A percentile compares a stretch with the other conserved stretches of the same genome.
Evolutionary conservation across 2,888 invertebrate species (phyloP).

Genomic region (Geophilus truncorum): DNA sequence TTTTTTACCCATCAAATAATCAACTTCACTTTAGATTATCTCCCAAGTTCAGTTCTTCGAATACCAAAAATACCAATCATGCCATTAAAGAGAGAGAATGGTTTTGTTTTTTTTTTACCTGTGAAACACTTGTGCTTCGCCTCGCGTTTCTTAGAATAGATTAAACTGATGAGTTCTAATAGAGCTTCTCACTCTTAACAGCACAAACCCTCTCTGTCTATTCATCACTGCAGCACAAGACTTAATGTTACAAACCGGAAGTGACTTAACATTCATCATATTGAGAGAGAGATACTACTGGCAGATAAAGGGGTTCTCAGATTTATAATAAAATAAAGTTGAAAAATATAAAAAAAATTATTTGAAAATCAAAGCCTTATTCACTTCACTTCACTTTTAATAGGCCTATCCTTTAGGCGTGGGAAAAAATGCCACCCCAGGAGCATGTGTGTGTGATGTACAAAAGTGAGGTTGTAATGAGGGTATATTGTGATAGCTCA

Average conservation of each 20-base stretch:
- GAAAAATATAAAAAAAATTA: not conserved
- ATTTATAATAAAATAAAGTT: not conserved
- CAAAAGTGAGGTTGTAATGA: conserved; percentile 13
- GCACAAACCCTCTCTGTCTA: not conserved
- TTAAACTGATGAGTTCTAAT: not conserved
- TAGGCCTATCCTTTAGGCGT: not conserved
- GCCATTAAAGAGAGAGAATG: not conserved
- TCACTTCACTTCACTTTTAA: not conserved
- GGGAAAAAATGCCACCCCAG: conserved; percentile 1
- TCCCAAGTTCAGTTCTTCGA: not conserved
- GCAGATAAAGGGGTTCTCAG: not conserved
- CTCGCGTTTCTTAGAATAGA: not conserved
- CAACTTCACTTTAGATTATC: not conserved
- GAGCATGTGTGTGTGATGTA: conserved; percentile 6
- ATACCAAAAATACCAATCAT: not conserved
- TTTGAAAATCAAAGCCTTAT: not conserved
- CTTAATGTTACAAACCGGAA: not conserved
- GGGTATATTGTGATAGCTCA: conserved; percentile 18
- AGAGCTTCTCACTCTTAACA: not conserved
- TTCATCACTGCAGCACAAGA: not conserved
- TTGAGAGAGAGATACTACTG: not conserved
- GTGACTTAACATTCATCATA: not conserved
- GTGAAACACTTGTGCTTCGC: not conserved
- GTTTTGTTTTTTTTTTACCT: not conserved
- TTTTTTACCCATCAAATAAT: too few species aligned